phyloP scores from a whole-genome alignment of 2,888 invertebrate genomes.

The Aphodius sticticus region DNA sequence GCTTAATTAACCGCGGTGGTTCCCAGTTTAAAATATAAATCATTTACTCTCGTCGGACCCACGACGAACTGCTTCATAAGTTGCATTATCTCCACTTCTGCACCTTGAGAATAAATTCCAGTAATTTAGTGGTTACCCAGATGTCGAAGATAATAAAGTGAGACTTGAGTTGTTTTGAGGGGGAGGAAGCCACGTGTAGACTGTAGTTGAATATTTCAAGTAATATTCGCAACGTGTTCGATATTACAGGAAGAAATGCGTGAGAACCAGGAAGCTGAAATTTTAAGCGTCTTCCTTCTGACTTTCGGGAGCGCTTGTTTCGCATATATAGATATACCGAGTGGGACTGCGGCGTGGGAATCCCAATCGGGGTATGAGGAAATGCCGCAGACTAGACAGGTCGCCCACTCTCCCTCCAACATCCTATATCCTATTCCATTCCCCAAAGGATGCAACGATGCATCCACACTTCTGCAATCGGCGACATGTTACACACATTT shows the following conservation, averaged over 20 bases:
- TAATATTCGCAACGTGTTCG: neutral
- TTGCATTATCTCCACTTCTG: neutral
- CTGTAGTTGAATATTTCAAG: neutral
- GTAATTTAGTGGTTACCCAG: neutral
- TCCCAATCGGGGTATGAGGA: slow-evolving; percentile 48
- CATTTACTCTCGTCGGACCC: slow-evolving; percentile 18
- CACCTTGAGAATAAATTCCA: neutral
- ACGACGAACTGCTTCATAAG: slow-evolving; percentile 18
- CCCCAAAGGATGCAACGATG: slow-evolving; percentile 41
- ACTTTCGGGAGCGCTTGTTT: no score
- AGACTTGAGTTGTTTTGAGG: no score
- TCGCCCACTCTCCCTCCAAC: slow-evolving; percentile 38
- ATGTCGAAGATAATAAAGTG: neutral
- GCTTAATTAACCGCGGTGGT: slow-evolving; percentile 27
- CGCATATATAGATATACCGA: neutral
- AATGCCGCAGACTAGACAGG: slow-evolving; percentile 49
- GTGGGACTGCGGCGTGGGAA: slow-evolving; percentile 37
- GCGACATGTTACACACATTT: neutral
- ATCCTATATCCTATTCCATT: slow-evolving; percentile 47
- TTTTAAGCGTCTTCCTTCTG: no score
- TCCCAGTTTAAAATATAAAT: slow-evolving; percentile 30
- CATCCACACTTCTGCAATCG: slow-evolving; percentile 4
- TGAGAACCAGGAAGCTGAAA: neutral
- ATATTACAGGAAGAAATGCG: neutral
- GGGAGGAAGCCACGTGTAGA: no score